These are phyloP conservation scores for Xiphorhynchus elegans DNA, from an alignment of 2,113 vertebrate species.

Conservation along the genomic window DNA sequence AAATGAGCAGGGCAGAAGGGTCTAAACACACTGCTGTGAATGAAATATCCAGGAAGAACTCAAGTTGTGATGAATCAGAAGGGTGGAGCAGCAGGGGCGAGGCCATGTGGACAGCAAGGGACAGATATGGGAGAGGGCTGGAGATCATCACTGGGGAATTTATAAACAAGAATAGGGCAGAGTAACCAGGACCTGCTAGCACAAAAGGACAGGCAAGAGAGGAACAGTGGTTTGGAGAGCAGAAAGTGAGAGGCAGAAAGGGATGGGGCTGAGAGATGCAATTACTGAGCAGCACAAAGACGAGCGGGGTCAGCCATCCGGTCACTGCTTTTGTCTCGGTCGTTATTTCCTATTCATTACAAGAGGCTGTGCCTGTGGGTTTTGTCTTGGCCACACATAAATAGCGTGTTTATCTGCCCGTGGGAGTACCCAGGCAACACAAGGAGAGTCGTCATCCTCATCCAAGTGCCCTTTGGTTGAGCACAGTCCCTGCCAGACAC, in stretches of 20 bases:
- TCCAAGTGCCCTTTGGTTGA: neutral
- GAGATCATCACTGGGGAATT: neutral
- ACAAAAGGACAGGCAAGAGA: neutral
- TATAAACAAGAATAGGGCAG: rapidly evolving
- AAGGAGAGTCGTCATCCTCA: neutral
- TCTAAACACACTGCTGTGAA: neutral
- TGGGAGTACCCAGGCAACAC: neutral
- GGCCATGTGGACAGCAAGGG: rapidly evolving
- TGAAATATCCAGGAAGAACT: neutral
- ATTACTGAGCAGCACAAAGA: neutral
- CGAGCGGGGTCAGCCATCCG: rapidly evolving
- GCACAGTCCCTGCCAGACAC: neutral
- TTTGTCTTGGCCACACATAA: neutral
- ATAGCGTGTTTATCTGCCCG: neutral
- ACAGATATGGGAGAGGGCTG: neutral
- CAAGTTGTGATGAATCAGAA: neutral
- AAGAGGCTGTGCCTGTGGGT: neutral
- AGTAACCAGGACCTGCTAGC: neutral
- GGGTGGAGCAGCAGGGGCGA: neutral
- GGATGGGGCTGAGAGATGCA: neutral
- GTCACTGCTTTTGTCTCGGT: neutral
- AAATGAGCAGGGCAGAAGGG: neutral
- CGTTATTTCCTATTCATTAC: neutral
- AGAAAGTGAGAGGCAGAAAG: neutral
- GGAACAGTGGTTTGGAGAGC: neutral